Evolutionary conservation across 2,888 invertebrate species (phyloP).

Genomic region (Trissonchulus sp.): DNA sequence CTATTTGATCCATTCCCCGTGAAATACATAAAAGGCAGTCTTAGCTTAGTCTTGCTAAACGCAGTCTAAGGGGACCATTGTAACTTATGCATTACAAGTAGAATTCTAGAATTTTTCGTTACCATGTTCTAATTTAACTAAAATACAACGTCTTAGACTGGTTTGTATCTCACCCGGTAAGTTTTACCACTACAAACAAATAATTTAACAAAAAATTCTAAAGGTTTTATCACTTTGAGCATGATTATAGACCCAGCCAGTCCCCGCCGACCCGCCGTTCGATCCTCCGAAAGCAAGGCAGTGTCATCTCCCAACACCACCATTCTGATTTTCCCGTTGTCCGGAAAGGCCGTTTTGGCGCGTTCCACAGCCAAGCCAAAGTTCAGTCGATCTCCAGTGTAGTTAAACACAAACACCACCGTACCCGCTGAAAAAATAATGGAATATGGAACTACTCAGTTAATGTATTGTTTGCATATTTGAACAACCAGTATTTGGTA

Average conservation of each 20-base stretch:
- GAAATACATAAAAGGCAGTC: too few species aligned
- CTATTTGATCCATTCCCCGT: too few species aligned
- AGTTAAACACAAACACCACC: constrained; percentile 69
- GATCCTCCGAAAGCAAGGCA: constrained; percentile 57
- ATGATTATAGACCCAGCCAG: constrained; percentile 60
- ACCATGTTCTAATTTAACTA: too few species aligned
- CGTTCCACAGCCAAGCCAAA: constrained; percentile 74
- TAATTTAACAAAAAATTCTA: too few species aligned
- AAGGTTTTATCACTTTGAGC: too few species aligned
- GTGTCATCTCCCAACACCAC: constrained; percentile 67
- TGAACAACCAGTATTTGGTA: background rate
- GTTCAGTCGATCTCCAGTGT: constrained; percentile 70
- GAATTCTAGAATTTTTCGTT: too few species aligned
- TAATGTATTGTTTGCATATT: background rate
- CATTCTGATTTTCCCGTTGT: constrained; percentile 58
- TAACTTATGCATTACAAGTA: too few species aligned
- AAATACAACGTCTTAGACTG: too few species aligned
- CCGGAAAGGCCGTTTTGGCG: constrained; percentile 59
- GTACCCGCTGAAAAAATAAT: constrained; percentile 58
- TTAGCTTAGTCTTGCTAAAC: too few species aligned
- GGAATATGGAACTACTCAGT: background rate
- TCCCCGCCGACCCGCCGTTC: constrained; percentile 62
- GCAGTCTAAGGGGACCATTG: too few species aligned
- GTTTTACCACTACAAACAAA: too few species aligned
- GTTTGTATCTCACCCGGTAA: too few species aligned